Conservation (phyloP, 2,797 vertebrate genomes). For the Semotilus atromaculatus region DNA sequence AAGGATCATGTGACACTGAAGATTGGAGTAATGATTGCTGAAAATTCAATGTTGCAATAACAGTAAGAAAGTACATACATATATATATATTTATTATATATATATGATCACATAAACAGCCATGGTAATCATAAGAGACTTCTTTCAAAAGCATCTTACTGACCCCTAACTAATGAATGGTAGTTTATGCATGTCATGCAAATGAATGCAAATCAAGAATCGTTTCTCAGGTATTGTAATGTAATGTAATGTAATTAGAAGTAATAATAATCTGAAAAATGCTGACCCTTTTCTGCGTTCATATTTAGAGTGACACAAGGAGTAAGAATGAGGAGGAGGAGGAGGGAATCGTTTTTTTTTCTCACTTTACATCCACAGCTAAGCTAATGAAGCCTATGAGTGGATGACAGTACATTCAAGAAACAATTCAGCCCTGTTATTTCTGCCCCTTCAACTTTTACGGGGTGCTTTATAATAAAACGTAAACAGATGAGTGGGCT, state of each 20-base stretch:
- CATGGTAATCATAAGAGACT: not conserved
- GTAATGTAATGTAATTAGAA: not conserved
- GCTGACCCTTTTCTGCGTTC: not conserved
- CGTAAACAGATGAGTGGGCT: constrained; percentile 34
- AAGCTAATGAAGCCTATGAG: constrained; percentile 23
- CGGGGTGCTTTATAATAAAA: constrained; percentile 33
- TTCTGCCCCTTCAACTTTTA: constrained; percentile 33
- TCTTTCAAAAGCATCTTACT: not conserved
- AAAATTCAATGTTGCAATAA: not conserved
- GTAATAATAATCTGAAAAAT: not conserved
- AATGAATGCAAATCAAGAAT: not conserved
- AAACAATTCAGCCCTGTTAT: constrained; percentile 51
- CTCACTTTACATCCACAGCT: constrained; percentile 21
- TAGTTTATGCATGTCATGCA: not conserved
- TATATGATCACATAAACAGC: not conserved
- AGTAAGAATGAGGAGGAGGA: not conserved
- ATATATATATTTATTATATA: not conserved
- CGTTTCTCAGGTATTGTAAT: not conserved
- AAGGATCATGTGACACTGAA: not conserved
- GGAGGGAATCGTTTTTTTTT: constrained; percentile 10
- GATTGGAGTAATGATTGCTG: too few species aligned
- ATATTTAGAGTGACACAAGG: constrained; percentile 30
- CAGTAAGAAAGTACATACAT: not conserved
- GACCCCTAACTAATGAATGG: not conserved
- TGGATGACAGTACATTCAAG: constrained; percentile 55